phyloP scores from a whole-genome alignment of 1,140 invertebrate species.

The Eciton burchellii region DNA sequence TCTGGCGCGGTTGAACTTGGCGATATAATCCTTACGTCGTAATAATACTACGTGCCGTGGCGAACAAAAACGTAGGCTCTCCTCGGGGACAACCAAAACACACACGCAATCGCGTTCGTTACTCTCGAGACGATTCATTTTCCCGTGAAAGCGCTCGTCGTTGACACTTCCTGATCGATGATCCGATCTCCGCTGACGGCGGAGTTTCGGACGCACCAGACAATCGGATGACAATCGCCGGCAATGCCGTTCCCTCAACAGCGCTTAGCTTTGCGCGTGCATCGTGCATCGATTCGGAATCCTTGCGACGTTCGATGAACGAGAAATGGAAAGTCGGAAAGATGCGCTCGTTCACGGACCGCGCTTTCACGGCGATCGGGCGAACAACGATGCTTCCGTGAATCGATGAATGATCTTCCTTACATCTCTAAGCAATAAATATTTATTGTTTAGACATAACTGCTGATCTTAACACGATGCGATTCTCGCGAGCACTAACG shows the following conservation, averaged over 20 bases:
- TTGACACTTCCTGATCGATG: background rate
- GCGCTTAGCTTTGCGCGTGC: conserved; percentile 18
- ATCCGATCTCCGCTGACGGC: conserved; percentile 2
- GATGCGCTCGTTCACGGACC: background rate
- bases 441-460: too few species aligned
- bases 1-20: conserved; percentile 60
- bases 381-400: background rate
- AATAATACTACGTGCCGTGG: conserved; percentile 44
- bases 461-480: background rate
- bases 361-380: too few species aligned
- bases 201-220: conserved; percentile 7
- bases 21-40: conserved; percentile 40
- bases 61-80: conserved; percentile 21
- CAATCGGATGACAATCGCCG: background rate
- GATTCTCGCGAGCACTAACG: conserved; percentile 30
- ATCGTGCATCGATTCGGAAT: conserved; percentile 30
- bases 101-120: conserved; percentile 41
- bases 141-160: conserved; percentile 17
- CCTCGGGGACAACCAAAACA: conserved; percentile 1
- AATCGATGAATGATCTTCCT: conserved; percentile 2
- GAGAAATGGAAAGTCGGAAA: conserved; percentile 17
- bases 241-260: conserved; percentile 19
- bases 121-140: conserved; percentile 1
- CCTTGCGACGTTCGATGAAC: background rate
- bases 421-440: conserved; percentile 26